Evolutionary conservation across 2,888 invertebrate species (phyloP), one percentile per base, ranked within the genome.

Genomic region (Agrotis ipsilon): DNA sequence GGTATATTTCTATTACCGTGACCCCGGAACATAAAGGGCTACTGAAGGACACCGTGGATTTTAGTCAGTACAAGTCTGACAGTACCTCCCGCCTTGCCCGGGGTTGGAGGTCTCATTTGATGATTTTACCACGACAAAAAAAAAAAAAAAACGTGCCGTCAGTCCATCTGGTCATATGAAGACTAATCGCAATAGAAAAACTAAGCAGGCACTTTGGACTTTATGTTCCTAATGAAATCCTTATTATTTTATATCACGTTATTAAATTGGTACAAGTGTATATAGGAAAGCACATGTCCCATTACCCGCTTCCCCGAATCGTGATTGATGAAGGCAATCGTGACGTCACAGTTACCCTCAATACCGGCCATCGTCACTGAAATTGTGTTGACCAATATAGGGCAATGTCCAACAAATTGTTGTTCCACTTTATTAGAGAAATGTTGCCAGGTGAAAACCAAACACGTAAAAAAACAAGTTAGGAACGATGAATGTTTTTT

Each of bases 301-400:
- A 21, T 54, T 71, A 46, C 9, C 19, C 27, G 16, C 27, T 74
- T 27, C 27, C 39, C 46, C 66, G 46, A 54, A 74, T 54, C 27
- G 21, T 65, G 66, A 71, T 65, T 54, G 39, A 65, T 65, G 39
- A 48, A 54, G 52, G 66, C n/a, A 65, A 74, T 43, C 16, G 52
- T 21, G 46, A 74, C 65, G 74, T 54, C 65, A 64, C 19, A 54
- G 65, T 54, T 54, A 73, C 74, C 66, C 52, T 74, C 24, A 43
- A 54, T 74, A 54, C 46, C 4, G 39, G 39, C 2, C 19, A 39
- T 5, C 9, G 64, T 65, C 19, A 7, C 46, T 48, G 11, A 74
- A 65, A 27, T 64, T 54, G 46, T 46, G 65, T 74, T 54, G 11
- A 65, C 21, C 46, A 43, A 55, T 54, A n/a, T 7, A 55, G 66